These are phyloP conservation scores for Lymantria dispar DNA, from an alignment of 2,888 invertebrate species.

Conservation along the genomic window DNA sequence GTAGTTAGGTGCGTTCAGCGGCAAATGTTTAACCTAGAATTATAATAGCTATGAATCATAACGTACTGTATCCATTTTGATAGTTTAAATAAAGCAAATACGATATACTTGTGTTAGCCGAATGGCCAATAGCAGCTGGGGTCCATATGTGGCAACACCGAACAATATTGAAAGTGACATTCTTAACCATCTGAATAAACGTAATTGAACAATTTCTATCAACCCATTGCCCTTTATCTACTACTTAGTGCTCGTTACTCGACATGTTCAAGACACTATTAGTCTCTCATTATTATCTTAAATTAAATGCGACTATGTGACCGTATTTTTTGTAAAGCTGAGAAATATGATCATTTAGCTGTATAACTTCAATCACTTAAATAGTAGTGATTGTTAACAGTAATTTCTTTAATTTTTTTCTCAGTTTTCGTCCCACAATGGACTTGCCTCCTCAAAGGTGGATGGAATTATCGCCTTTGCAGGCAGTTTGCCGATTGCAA, in stretches of 20 bases:
- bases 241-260: slow-evolving; percentile 37
- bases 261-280: slow-evolving; percentile 53
- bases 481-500: too few species aligned
- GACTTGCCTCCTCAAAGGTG: too few species aligned
- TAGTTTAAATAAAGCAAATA: slow-evolving; percentile 10
- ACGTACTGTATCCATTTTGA: slow-evolving; percentile 16
- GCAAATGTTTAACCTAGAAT: slow-evolving; percentile 25
- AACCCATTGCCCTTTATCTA: slow-evolving; percentile 73
- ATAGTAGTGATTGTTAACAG: too few species aligned
- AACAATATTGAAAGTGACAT: slow-evolving; percentile 73
- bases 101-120: slow-evolving; percentile 14
- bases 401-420: too few species aligned
- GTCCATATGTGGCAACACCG: slow-evolving; percentile 59
- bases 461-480: too few species aligned
- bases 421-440: too few species aligned
- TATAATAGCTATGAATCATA: slow-evolving; percentile 28
- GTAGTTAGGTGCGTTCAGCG: too few species aligned
- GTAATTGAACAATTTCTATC: slow-evolving; percentile 78
- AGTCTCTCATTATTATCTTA: slow-evolving; percentile 20
- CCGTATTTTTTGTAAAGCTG: too few species aligned
- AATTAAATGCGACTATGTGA: neutral
- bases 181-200: slow-evolving; percentile 76
- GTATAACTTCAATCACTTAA: too few species aligned
- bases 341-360: too few species aligned
- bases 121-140: slow-evolving; percentile 18